Percentiles rank a stretch among this genome's conserved stretches.
These are phyloP conservation scores for Micropterix aruncella DNA, from an alignment of 2,888 invertebrate genomes.

Conservation along the genomic window DNA sequence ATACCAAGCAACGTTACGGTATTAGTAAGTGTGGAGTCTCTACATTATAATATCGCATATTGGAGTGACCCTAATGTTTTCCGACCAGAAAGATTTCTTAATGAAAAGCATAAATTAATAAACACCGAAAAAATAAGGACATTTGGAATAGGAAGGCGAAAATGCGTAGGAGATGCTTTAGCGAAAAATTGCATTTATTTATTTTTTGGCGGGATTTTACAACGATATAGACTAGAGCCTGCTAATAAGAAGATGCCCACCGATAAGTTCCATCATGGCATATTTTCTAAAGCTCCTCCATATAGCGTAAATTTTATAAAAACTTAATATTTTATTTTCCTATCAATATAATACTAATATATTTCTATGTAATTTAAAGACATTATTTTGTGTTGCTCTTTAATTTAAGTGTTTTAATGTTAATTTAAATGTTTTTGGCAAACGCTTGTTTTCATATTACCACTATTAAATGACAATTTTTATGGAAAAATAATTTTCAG, in stretches of 20 bases:
- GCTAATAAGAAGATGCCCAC: conserved; percentile 11
- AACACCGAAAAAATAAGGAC: neutral
- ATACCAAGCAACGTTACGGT: conserved; percentile 27
- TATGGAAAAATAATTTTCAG: too few species aligned
- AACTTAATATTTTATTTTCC: too few species aligned
- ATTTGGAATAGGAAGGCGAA: conserved; percentile 42
- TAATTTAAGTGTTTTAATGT: too few species aligned
- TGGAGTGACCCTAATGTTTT: conserved; percentile 49
- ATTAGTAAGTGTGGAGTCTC: conserved; percentile 35
- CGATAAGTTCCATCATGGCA: neutral
- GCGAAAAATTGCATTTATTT: conserved; percentile 61
- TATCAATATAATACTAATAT: too few species aligned
- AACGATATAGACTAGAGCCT: conserved; percentile 34
- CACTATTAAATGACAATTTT: too few species aligned
- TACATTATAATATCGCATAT: conserved; percentile 38
- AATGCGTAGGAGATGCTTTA: conserved; percentile 69
- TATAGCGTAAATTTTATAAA: neutral
- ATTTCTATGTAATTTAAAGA: too few species aligned
- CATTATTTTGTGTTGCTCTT: too few species aligned
- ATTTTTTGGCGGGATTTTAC: conserved; percentile 52
- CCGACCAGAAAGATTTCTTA: conserved; percentile 44
- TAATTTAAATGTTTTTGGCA: too few species aligned
- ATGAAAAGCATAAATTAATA: neutral
- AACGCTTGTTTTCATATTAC: too few species aligned
- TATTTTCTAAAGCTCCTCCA: neutral